Conservation (phyloP, 2,113 vertebrate genomes). For the Vidua macroura region DNA sequence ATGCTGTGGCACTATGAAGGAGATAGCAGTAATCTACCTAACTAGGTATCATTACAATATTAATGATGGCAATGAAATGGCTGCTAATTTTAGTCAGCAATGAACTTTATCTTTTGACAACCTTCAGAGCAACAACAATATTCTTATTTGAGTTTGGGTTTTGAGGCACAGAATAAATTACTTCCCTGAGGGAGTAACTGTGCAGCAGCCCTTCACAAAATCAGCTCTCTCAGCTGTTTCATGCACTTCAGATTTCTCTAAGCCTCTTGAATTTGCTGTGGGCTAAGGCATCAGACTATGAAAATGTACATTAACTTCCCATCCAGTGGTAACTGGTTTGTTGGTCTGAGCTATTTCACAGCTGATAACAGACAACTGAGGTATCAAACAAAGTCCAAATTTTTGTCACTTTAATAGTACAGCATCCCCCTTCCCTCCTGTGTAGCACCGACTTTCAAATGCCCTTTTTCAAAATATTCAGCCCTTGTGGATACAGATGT, state of each 20-base stretch:
- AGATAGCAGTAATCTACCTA: neutral
- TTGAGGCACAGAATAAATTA: neutral
- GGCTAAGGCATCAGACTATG: neutral
- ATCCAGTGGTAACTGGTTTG: neutral
- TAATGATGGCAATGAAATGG: neutral
- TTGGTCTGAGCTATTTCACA: neutral
- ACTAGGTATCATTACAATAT: neutral
- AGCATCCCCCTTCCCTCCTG: neutral
- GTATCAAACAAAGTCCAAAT: neutral
- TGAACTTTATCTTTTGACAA: neutral
- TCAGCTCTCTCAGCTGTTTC: neutral
- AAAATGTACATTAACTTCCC: neutral
- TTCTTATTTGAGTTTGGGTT: neutral
- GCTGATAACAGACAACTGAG: neutral
- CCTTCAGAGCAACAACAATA: neutral
- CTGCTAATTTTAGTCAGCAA: neutral
- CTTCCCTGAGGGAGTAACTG: neutral
- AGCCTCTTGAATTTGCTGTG: neutral
- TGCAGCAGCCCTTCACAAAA: neutral
- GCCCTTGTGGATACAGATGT: accelerated
- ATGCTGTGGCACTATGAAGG: neutral
- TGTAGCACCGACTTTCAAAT: neutral
- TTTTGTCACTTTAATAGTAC: neutral
- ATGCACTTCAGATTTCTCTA: neutral
- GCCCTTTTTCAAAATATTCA: neutral